Base-by-base conservation (phyloP, 1,140 invertebrate species). In the Drosophila nigromelanica region DNA sequence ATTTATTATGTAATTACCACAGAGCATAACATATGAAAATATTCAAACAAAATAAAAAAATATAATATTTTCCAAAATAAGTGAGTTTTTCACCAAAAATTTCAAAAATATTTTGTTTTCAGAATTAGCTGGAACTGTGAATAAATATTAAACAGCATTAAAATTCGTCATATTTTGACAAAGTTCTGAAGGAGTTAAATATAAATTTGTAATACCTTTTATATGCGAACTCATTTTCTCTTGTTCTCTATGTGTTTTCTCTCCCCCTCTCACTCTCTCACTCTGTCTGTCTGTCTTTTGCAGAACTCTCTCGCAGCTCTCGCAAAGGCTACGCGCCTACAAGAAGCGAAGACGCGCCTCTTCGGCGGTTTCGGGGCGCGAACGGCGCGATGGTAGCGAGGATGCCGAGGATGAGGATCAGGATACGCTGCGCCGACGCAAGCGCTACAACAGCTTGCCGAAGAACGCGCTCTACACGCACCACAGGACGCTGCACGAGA, bases 381-480 rank as follows among this genome's bases (percentile, higher is more conserved):
- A 89, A 5, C 48, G 45, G 14, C 85, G 73, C 4, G 59, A 56
- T 5, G 73, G 74, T 0, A 68, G 66, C 33, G 83, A 89, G 18
- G 83, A 89, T 4, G 73, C 59, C 2, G 78, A 63, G 3, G 60
- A 90, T 6, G 85, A 76, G 11, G 77, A 83, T 55, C 39, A 64
- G 70, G 71, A 89, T 37, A 79, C 86, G 1, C 40, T 80, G 12
- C 55, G 72, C 5, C 68, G 67, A 0, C 70, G 80, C 45, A 91
- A 89, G 21, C 90, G 90, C 1, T 83, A 83, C 40, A 89, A 91
- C 24, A 91, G 90, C 14, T 66, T 91, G 52, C 90, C 90, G 5
- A 90, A 91, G 43, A 91, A 91, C 59, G 78, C 73, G 11, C 64
- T 91, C 5, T 90, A 52, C 40, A 58, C 54, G 1, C 76, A 77